A percentile compares a stretch with the other conserved stretches of the same genome.
Conservation (phyloP, 2,113 vertebrate species). For the Syngnathus scovelli region DNA sequence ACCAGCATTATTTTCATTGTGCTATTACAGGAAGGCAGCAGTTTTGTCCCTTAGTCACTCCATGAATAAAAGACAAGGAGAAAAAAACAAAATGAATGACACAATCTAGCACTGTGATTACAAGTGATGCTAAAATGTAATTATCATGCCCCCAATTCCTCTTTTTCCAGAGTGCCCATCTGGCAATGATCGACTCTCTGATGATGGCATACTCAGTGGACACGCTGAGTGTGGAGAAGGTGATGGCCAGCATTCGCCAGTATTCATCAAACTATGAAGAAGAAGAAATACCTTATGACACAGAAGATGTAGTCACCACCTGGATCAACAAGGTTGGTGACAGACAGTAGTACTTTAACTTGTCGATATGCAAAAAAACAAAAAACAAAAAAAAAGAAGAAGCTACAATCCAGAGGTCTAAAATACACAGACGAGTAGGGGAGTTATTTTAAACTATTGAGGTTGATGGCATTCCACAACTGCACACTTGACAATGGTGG, state of each 20-base stretch:
- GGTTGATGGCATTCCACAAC: too few relatives aligned
- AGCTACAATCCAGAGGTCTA: slow-evolving; percentile 5
- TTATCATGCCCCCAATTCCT: not conserved
- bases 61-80: not conserved
- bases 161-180: slow-evolving; percentile 79
- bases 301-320: slow-evolving; percentile 86
- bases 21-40: not conserved
- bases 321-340: slow-evolving; percentile 93
- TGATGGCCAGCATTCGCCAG: slow-evolving; percentile 79
- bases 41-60: not conserved
- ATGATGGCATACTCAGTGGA: slow-evolving; percentile 97
- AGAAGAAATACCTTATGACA: slow-evolving; percentile 85
- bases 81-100: not conserved
- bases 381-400: not conserved
- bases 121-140: not conserved
- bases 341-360: not conserved
- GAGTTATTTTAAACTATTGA: slow-evolving; percentile 2
- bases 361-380: not conserved
- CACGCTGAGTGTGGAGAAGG: slow-evolving; percentile 86
- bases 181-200: slow-evolving; percentile 93
- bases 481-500: too few relatives aligned
- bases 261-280: slow-evolving; percentile 81
- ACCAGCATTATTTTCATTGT: not conserved
- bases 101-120: not conserved
- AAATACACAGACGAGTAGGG: not conserved